Evolutionary conservation across 1,140 invertebrate genomes (phyloP), one percentile per base, ranked within the genome.

Genomic region (Anagrus nilaparvatae): DNA sequence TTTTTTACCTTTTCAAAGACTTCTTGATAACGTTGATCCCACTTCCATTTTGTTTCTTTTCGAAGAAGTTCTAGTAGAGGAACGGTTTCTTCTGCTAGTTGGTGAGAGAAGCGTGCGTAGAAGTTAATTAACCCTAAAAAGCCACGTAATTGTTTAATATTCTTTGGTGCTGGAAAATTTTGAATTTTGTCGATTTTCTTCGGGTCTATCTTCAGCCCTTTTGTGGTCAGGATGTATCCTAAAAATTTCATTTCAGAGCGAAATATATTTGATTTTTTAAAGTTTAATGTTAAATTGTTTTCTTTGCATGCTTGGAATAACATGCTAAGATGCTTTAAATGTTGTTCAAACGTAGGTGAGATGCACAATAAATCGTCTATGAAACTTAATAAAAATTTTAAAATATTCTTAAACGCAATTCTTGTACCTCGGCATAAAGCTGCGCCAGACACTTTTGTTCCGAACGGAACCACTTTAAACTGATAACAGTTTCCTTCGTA

Each of bases 91-190:
- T 6, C 6, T 12, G 33, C 5, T 4, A 35, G 4, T 12, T 12
- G 4, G 5, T 10, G 3, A 3, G 33, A 6, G 13, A 35, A 35
- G 12, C 3, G 20, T 5, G 55, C 39, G 36, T 67, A 61, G 50
- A 55, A 71, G 19, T 63, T 64, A 0, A 61, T 44, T 7, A 70
- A 38, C 0, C 66, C 68, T 20, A 72, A 43, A 43, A 69, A 70
- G 31, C 57, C 53, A 44, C 56, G 52, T 5, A 68, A 29, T 33
- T 63, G 48, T 47, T 56, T 59, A 6, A 53, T 44, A 24, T 52
- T 63, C 7, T 31, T 49, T 0, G 63, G 63, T 3, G 20, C 18
- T 4, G 49, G 53, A 44, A 52, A 59, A 6, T 50, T 35, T n/a
- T 47, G 8, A 8, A 61, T 47, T 2, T 46, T 45, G 33, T 40